Percentiles rank a stretch among this genome's conserved stretches.
Evolutionary conservation across 2,888 invertebrate genomes (phyloP).

Genomic region (Caradrina clavipalpis): DNA sequence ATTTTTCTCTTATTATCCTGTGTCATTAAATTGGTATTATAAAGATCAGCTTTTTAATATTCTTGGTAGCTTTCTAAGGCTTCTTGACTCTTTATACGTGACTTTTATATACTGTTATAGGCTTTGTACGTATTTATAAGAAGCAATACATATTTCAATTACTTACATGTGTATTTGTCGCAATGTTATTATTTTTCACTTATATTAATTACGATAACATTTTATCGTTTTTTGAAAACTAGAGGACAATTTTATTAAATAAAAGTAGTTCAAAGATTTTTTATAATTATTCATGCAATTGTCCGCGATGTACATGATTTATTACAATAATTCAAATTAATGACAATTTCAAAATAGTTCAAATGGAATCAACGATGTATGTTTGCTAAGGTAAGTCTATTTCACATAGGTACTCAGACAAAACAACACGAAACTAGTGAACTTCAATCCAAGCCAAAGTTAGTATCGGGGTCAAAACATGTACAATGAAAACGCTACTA

Average conservation of each 20-base stretch:
- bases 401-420: not conserved
- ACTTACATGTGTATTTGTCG: too few species aligned
- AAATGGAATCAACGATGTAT: not conserved
- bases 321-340: not conserved
- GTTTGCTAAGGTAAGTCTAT: not conserved
- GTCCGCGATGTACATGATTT: too few species aligned
- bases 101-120: conserved; percentile 1
- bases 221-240: not conserved
- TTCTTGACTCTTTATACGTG: conserved; percentile 10
- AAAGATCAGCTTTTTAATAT: conserved; percentile 63
- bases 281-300: not conserved
- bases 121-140: not conserved
- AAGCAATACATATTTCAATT: too few species aligned
- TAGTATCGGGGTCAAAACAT: not conserved
- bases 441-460: not conserved
- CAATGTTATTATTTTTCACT: not conserved
- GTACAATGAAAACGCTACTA: not conserved
- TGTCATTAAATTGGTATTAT: conserved; percentile 67
- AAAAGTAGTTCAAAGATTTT: not conserved
- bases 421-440: not conserved
- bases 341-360: not conserved
- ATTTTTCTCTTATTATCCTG: conserved; percentile 56
- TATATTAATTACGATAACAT: not conserved
- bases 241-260: not conserved
- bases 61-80: conserved; percentile 32